Percentiles rank a stretch among this genome's conserved stretches.
phyloP scores from a whole-genome alignment of 1,140 invertebrate species.

The Formica selysi region DNA sequence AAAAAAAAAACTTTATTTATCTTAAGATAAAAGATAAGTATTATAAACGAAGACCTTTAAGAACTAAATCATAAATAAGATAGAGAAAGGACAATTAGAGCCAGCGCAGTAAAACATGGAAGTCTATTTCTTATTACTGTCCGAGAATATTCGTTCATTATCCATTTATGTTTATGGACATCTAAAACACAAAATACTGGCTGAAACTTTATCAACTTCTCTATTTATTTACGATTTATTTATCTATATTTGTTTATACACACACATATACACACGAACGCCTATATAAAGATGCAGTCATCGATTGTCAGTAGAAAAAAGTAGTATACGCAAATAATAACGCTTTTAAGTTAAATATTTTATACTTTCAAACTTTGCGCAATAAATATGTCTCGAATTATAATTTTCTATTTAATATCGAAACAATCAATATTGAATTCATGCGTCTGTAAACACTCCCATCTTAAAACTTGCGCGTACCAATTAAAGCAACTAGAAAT shows the following conservation, averaged over 20 bases:
- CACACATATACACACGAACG: background rate
- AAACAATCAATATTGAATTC: background rate
- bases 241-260: background rate
- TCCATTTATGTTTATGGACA: too few relatives aligned
- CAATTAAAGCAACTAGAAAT: too few relatives aligned
- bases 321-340: background rate
- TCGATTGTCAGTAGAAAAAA: background rate
- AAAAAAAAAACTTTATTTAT: slow-evolving; percentile 34
- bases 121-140: too few relatives aligned
- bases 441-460: background rate
- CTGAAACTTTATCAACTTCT: too few relatives aligned
- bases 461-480: background rate
- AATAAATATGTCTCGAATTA: background rate
- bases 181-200: too few relatives aligned
- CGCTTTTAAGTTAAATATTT: background rate
- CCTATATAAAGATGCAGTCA: background rate
- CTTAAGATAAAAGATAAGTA: too few relatives aligned
- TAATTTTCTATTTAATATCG: background rate
- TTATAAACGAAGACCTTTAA: background rate
- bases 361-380: background rate
- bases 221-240: too few relatives aligned
- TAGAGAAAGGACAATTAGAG: too few relatives aligned
- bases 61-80: too few relatives aligned
- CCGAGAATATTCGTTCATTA: too few relatives aligned
- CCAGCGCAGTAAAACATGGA: too few relatives aligned